Percentiles rank a stretch among this genome's conserved stretches.
Evolutionary conservation across 2,113 vertebrate genomes (phyloP).

Genomic region (Carassius gibelio): DNA sequence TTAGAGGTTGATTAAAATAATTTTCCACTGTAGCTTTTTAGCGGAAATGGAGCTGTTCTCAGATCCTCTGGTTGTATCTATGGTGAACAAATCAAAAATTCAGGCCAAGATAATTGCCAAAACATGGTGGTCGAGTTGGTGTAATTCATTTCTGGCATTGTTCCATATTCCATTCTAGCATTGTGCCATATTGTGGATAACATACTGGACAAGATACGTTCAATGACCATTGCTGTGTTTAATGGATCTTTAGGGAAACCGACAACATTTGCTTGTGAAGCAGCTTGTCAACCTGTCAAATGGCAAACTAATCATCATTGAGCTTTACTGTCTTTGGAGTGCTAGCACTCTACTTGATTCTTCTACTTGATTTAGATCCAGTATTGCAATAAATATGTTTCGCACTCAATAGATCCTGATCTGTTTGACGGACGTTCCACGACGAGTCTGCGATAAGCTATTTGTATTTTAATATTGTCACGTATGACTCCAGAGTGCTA

Average conservation of each 20-base stretch:
- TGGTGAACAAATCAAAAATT: neutral
- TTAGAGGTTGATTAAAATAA: slow-evolving; percentile 15
- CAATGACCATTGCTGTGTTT: slow-evolving; percentile 38
- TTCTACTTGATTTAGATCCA: slow-evolving; percentile 44
- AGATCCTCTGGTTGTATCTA: neutral
- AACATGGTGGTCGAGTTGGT: neutral
- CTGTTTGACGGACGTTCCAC: slow-evolving; percentile 17
- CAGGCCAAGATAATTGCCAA: slow-evolving; percentile 16
- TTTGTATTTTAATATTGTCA: slow-evolving; percentile 20
- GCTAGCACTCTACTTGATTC: slow-evolving; percentile 38
- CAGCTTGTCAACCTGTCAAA: slow-evolving; percentile 32
- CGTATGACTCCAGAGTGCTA: slow-evolving; percentile 4
- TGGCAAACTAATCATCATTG: slow-evolving; percentile 63
- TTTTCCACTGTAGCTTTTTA: neutral
- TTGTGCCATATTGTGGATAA: slow-evolving; percentile 39
- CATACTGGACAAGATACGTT: neutral
- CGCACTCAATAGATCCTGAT: slow-evolving; percentile 16
- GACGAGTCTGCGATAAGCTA: slow-evolving; percentile 53
- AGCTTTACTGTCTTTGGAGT: slow-evolving; percentile 29
- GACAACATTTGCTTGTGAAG: slow-evolving; percentile 23
- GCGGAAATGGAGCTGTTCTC: neutral
- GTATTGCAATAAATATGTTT: slow-evolving; percentile 54
- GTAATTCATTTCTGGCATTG: neutral
- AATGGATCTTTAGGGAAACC: neutral
- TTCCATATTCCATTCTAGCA: slow-evolving; percentile 37